phyloP scores from a whole-genome alignment of 2,113 vertebrate genomes.

The Muntiacus muntjak region DNA sequence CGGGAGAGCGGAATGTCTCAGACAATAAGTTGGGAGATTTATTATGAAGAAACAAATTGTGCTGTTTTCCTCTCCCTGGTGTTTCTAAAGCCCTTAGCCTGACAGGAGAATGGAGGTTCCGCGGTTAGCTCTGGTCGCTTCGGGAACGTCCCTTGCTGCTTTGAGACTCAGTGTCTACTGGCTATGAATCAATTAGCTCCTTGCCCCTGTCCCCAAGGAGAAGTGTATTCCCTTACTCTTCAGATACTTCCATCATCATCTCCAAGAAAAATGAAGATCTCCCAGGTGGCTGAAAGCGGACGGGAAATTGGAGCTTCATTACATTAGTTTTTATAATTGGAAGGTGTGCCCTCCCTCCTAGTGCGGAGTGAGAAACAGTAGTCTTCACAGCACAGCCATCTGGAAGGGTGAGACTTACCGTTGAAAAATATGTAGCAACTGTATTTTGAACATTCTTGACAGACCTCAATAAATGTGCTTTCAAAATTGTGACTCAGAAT shows the following conservation, averaged over 20 bases:
- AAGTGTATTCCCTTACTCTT: constrained; percentile 64
- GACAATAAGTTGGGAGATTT: constrained; percentile 75
- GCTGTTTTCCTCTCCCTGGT: constrained; percentile 74
- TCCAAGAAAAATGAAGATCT: constrained; percentile 52
- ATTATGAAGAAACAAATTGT: constrained; percentile 72
- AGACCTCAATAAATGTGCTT: background rate
- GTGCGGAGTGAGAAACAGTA: background rate
- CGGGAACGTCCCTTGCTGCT: constrained; percentile 59
- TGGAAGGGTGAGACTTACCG: background rate
- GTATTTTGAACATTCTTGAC: background rate
- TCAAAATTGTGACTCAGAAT: background rate
- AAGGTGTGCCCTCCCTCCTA: background rate
- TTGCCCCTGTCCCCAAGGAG: constrained; percentile 51
- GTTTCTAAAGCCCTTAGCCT: constrained; percentile 72
- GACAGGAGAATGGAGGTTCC: constrained; percentile 59
- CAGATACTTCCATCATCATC: constrained; percentile 53
- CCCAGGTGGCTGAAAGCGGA: constrained; percentile 22
- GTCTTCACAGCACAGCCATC: background rate
- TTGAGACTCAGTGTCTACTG: constrained; percentile 69
- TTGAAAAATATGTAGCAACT: background rate
- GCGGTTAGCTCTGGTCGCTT: constrained; percentile 37
- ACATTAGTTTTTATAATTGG: constrained; percentile 44
- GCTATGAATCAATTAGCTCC: constrained; percentile 76
- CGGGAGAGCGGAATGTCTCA: constrained; percentile 59
- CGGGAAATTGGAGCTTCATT: constrained; percentile 40